Evolutionary conservation across 2,797 vertebrate species (phyloP).

Genomic region (Mus minutoides): DNA sequence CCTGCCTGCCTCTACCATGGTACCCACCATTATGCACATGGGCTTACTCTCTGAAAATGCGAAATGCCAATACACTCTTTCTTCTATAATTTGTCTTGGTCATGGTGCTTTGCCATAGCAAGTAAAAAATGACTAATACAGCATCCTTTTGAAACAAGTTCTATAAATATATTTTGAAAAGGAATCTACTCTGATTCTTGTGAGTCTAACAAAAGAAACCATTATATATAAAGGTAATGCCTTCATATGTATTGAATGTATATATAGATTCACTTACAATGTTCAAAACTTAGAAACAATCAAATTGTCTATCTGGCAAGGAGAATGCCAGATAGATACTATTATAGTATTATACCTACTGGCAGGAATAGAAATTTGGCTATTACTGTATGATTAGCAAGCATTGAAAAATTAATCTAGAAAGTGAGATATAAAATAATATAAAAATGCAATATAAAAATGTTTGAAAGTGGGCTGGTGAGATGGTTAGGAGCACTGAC

Average conservation of each 20-base stretch:
- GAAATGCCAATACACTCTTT: neutral
- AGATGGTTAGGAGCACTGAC: no score
- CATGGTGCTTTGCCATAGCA: neutral
- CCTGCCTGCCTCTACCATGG: neutral
- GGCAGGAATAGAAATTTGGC: neutral
- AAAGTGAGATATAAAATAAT: constrained; percentile 35
- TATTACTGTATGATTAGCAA: constrained; percentile 2
- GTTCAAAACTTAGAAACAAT: constrained; percentile 21
- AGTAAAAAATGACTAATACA: neutral
- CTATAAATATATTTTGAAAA: constrained; percentile 38
- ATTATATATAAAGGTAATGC: neutral
- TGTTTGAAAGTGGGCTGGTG: neutral
- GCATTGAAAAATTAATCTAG: constrained; percentile 42
- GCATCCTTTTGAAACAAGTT: constrained; percentile 18
- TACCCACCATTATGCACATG: no score
- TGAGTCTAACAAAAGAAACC: constrained; percentile 37
- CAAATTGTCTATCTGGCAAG: neutral
- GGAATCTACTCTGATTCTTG: neutral
- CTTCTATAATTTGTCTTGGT: neutral
- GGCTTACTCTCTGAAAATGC: neutral
- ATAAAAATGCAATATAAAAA: neutral
- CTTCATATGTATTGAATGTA: neutral
- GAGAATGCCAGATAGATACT: neutral
- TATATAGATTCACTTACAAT: constrained; percentile 15
- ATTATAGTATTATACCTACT: constrained; percentile 18